Evolutionary conservation across 2,113 vertebrate species (phyloP).

Genomic region (Dipodomys merriami): DNA sequence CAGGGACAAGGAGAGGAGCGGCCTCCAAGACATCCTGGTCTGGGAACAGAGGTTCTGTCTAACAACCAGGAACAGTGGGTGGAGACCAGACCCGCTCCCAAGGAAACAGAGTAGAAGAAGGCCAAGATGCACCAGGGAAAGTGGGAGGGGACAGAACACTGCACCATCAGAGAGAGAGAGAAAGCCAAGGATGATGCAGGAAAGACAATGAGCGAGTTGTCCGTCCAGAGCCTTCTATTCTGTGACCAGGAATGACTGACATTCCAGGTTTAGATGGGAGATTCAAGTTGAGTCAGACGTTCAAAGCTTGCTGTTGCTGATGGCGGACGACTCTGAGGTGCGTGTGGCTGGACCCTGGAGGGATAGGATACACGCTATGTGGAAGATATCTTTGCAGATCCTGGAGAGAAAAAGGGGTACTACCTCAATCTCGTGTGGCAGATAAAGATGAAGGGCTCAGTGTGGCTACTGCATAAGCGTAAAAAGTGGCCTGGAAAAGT

Average conservation of each 20-base stretch:
- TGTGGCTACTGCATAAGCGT: accelerated
- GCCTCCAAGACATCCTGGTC: not conserved
- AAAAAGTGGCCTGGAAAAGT: not conserved
- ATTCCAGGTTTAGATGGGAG: not conserved
- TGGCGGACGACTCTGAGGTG: not conserved
- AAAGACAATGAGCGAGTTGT: not conserved
- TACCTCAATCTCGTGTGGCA: not conserved
- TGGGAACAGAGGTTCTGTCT: not conserved
- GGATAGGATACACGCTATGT: not conserved
- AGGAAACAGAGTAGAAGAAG: not conserved
- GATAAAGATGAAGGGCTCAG: not conserved
- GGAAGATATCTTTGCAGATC: not conserved
- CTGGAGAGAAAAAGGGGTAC: not conserved
- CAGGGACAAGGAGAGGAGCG: not conserved
- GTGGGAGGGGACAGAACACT: not conserved
- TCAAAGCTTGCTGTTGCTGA: not conserved
- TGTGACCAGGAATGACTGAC: not conserved
- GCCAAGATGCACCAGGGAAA: not conserved
- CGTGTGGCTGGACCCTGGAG: not conserved
- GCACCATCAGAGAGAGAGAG: not conserved
- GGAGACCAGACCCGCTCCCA: too few species aligned
- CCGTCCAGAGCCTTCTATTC: not conserved
- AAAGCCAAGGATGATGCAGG: not conserved
- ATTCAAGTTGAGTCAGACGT: too few species aligned
- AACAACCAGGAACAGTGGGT: not conserved